Evolutionary conservation across 2,888 invertebrate species (phyloP), one percentile per base, ranked within the genome.

Genomic region (Aleiodes leptofemur): DNA sequence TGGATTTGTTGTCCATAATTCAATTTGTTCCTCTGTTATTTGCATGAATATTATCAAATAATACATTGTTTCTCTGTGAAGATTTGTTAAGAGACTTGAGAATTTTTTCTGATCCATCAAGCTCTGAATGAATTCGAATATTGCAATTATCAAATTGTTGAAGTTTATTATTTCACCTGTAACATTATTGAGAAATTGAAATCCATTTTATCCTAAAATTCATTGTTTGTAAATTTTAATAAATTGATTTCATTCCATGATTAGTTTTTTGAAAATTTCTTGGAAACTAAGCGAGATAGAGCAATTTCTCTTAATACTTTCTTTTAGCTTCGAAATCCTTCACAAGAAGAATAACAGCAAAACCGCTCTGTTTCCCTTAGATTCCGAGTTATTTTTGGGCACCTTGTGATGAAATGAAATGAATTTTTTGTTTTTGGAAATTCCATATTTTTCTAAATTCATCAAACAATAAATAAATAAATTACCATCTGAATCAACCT

Each of bases 21-120:
- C 91, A 55, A 92, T 91, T 90, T 94, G 94, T 77, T 94, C 93
- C 79, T 93, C 92, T 0, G 93, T 93, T 73, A 94, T 93, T 90
- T 94, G 94, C 91, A 94, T 93, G 82, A 94, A 94, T 16, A 93
- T 90, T 69, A 94, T 91, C 64, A 93, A 90, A 77, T 94, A 93
- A 83, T 94, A 94, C 74, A 94, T 90, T 8, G 94, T 89, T 83
- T 94, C 93, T 29, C 92, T 90, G 68, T 94, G 85, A 0, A 93
- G 92, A 82, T 91, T 92, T 81, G 92, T 92, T 11, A 94, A 90
- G 9, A 91, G 90, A 72, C 89, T 89, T 8, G 91, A 90, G 78
- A 93, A 92, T 81, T 91, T 92, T 61, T 91, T 88, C 6, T 90
- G 90, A 68, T 93, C 92, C 31, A 94, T 91, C 64, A 94, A 89